A percentile compares a stretch with the other conserved stretches of the same genome.
Conservation (phyloP, 2,888 invertebrate species). For the Ormyrus nitidulus region DNA sequence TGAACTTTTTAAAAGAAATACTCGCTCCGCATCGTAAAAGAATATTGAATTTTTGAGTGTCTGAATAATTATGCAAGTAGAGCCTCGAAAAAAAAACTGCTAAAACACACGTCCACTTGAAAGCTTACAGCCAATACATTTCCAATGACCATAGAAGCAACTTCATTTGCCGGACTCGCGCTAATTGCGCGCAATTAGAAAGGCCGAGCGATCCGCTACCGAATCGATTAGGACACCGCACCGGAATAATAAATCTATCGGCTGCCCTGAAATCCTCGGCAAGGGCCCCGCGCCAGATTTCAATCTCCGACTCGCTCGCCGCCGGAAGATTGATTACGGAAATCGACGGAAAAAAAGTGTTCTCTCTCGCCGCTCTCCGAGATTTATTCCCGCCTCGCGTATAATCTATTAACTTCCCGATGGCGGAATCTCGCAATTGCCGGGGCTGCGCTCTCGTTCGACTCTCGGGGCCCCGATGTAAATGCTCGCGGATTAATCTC, state of each 20-base stretch:
- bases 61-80: too few species aligned
- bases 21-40: too few species aligned
- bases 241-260: constrained; percentile 50
- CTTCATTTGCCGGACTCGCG: constrained; percentile 35
- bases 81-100: too few species aligned
- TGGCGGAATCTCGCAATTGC: constrained; percentile 26
- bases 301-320: constrained; percentile 15
- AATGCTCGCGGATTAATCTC: constrained; percentile 35
- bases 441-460: constrained; percentile 13
- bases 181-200: constrained; percentile 48
- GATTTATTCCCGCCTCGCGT: constrained; percentile 38
- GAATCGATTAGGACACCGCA: constrained; percentile 29
- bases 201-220: constrained; percentile 35
- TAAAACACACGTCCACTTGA: neutral
- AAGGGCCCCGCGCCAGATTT: constrained; percentile 10
- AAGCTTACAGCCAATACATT: constrained; percentile 14
- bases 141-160: constrained; percentile 38
- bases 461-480: constrained; percentile 7
- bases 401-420: constrained; percentile 34
- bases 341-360: constrained; percentile 33
- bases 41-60: too few species aligned
- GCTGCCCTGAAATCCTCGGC: neutral
- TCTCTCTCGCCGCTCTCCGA: constrained; percentile 2
- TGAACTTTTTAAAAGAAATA: too few species aligned
- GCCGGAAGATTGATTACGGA: constrained; percentile 41